Evolutionary conservation across 2,113 vertebrate species (phyloP).

Genomic region (Hippopotamus amphibius): DNA sequence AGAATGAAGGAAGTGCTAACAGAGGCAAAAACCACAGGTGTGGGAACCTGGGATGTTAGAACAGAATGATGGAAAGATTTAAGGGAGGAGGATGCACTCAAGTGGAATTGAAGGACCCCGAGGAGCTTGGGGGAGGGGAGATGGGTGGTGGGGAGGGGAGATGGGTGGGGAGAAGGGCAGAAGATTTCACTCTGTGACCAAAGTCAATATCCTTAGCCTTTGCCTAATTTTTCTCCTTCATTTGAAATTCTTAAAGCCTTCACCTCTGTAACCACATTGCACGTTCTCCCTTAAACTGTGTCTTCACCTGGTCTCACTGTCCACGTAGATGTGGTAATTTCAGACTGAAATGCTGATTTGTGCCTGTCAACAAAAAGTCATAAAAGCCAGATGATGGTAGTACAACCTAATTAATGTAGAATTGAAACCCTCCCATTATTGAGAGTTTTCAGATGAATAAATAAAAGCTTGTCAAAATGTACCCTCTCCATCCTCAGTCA

Average conservation of each 20-base stretch:
- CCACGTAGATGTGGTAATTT: no score
- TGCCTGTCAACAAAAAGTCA: background rate
- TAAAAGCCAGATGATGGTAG: background rate
- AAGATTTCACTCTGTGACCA: background rate
- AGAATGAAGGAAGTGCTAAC: background rate
- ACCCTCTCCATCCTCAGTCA: background rate
- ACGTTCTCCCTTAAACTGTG: accelerated
- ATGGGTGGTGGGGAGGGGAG: no score
- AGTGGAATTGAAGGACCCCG: background rate
- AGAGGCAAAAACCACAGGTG: no score
- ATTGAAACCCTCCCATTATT: background rate
- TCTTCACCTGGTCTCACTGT: background rate
- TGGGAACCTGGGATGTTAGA: background rate
- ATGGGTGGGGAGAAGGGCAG: accelerated
- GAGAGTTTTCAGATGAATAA: background rate
- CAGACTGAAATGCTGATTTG: background rate
- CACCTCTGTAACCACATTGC: background rate
- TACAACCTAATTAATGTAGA: background rate
- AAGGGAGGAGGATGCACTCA: background rate
- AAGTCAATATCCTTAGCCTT: background rate
- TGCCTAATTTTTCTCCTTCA: background rate
- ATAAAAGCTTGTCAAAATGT: background rate
- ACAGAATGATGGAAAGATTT: background rate
- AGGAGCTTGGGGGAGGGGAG: no score
- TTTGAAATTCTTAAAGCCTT: background rate